phyloP scores from a whole-genome alignment of 2,888 invertebrate genomes.

The Atethmia centrago region DNA sequence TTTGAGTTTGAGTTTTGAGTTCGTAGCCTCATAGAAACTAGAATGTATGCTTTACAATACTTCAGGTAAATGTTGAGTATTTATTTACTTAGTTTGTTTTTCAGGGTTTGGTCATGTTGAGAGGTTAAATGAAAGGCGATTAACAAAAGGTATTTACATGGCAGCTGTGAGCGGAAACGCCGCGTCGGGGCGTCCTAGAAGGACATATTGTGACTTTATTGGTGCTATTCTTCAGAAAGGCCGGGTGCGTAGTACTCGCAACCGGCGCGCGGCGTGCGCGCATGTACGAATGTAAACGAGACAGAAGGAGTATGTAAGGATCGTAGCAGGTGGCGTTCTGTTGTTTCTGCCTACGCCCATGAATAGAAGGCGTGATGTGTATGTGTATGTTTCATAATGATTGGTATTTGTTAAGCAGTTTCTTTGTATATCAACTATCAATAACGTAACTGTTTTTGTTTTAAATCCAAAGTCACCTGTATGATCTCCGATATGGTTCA shows the following conservation, averaged over 20 bases:
- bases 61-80: background rate
- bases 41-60: background rate
- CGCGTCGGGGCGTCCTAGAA: background rate
- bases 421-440: background rate
- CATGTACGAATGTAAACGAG: background rate
- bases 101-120: background rate
- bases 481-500: constrained; percentile 4
- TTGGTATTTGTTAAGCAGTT: background rate
- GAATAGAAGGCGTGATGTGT: background rate
- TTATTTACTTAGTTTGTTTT: background rate
- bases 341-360: background rate
- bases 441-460: background rate
- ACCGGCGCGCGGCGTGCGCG: background rate
- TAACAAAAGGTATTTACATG: background rate
- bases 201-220: background rate
- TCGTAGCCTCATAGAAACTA: background rate
- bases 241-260: background rate
- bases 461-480: constrained; percentile 8
- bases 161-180: background rate
- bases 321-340: background rate
- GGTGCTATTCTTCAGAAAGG: background rate
- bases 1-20: too few relatives aligned
- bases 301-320: background rate
- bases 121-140: background rate
- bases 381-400: background rate